Conservation (phyloP, 1,140 invertebrate genomes). For the Bombus sylvicola region DNA sequence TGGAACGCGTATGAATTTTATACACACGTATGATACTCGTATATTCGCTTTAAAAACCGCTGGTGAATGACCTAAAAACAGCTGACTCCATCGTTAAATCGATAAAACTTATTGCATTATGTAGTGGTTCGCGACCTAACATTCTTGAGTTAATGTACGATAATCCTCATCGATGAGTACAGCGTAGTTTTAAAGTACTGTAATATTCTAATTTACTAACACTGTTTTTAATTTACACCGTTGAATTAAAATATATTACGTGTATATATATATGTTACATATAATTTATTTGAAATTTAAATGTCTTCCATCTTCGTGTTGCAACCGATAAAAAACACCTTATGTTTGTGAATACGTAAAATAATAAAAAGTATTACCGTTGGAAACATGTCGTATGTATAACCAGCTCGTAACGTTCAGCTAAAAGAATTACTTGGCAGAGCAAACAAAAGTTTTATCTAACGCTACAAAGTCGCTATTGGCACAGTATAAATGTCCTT, state of each 20-base stretch:
- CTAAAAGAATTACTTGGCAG: conserved; percentile 16
- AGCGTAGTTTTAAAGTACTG: background rate
- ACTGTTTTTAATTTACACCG: background rate
- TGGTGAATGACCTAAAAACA: conserved; percentile 42
- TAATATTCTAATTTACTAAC: background rate
- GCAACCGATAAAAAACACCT: background rate
- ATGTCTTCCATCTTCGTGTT: too few relatives aligned
- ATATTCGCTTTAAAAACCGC: background rate
- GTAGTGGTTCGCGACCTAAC: background rate
- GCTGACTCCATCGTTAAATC: conserved; percentile 33
- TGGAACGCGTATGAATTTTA: background rate
- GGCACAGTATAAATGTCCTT: conserved; percentile 5
- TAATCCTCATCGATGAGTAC: background rate
- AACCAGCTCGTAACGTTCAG: background rate
- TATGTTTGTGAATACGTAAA: background rate
- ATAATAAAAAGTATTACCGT: background rate
- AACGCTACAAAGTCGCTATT: background rate
- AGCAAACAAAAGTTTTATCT: background rate
- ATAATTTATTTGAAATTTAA: background rate
- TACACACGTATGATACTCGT: background rate
- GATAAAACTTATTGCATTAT: conserved; percentile 37
- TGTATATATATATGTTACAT: background rate
- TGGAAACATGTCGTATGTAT: background rate
- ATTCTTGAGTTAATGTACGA: background rate
- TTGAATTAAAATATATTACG: background rate